phyloP scores from a whole-genome alignment of 2,113 vertebrate genomes.

The Casuarius casuarius region DNA sequence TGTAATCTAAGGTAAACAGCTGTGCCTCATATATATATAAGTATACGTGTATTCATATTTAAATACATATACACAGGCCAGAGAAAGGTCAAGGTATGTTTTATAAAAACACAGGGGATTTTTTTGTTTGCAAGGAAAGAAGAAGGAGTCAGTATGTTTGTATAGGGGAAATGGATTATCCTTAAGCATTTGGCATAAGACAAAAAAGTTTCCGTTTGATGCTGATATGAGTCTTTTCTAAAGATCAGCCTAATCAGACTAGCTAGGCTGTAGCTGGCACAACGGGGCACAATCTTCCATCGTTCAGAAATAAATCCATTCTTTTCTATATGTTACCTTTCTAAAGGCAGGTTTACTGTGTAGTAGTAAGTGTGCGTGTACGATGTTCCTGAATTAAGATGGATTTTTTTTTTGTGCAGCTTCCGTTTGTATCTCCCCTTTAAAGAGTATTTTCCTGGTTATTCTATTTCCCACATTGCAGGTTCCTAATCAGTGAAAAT shows the following conservation, averaged over 20 bases:
- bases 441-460: background rate
- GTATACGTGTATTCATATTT: background rate
- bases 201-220: background rate
- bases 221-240: background rate
- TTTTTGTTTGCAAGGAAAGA: background rate
- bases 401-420: background rate
- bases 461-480: background rate
- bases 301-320: background rate
- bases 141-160: slow-evolving; percentile 1
- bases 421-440: background rate
- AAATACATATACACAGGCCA: background rate
- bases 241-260: background rate
- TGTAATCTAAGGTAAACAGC: background rate
- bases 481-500: background rate
- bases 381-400: background rate
- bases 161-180: slow-evolving; percentile 13
- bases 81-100: background rate
- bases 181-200: background rate
- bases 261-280: background rate
- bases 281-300: background rate
- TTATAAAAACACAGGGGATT: background rate
- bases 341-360: background rate
- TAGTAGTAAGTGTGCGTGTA: background rate
- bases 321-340: background rate
- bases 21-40: rapidly evolving